Evolutionary conservation across 2,888 invertebrate genomes (phyloP).

Genomic region (Acleris laterana): DNA sequence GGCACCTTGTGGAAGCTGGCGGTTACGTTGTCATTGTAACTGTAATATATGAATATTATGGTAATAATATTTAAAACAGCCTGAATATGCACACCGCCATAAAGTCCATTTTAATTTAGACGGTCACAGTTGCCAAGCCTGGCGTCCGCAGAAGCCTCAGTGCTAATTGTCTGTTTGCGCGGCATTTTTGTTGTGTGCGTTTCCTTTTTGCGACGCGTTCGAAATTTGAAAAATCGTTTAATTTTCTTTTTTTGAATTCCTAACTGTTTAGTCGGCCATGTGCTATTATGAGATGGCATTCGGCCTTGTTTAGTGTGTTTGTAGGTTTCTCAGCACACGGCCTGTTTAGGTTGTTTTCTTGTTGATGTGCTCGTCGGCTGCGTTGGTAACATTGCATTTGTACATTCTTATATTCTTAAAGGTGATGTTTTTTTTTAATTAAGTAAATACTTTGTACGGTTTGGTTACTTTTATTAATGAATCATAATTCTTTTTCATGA

Average conservation of each 20-base stretch:
- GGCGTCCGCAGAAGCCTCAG: conserved; percentile 50
- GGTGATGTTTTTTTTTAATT: too few relatives aligned
- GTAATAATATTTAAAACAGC: too few relatives aligned
- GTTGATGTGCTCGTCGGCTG: conserved; percentile 19
- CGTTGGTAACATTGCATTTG: conserved; percentile 21
- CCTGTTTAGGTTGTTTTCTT: conserved; percentile 26
- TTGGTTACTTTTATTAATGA: too few relatives aligned
- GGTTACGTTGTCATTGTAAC: too few relatives aligned
- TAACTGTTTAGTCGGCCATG: conserved; percentile 27
- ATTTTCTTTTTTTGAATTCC: conserved; percentile 31
- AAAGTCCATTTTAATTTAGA: too few relatives aligned
- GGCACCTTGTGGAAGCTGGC: too few relatives aligned
- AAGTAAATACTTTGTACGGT: too few relatives aligned
- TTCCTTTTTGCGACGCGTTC: conserved; percentile 40
- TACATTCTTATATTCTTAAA: conserved; percentile 2
- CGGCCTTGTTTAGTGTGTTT: conserved; percentile 34
- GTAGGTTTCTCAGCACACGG: conserved; percentile 30
- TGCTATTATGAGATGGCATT: conserved; percentile 24
- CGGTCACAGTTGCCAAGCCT: conserved; percentile 29
- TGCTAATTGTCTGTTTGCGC: conserved; percentile 63
- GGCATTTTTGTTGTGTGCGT: conserved; percentile 65
- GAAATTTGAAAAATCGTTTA: conserved; percentile 27
- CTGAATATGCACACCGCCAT: too few relatives aligned
- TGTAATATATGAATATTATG: too few relatives aligned
- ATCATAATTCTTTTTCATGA: too few relatives aligned